These are phyloP conservation scores for Gila orcuttii DNA, from an alignment of 2,113 vertebrate species.

Conservation along the genomic window DNA sequence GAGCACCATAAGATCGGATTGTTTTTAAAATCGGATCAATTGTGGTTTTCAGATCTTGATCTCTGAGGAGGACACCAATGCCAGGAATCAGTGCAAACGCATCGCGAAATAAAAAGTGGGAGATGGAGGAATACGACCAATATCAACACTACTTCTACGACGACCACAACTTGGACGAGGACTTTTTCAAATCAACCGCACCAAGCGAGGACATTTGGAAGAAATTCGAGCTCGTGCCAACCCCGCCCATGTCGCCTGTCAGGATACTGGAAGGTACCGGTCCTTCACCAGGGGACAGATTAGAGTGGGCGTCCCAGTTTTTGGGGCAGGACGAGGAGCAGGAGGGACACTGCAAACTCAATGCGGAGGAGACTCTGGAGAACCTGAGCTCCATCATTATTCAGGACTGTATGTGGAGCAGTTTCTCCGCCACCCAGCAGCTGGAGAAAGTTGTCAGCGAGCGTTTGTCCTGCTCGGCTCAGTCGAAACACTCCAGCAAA, in stretches of 20 bases:
- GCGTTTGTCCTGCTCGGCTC: slow-evolving; percentile 73
- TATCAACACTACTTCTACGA: slow-evolving; percentile 95
- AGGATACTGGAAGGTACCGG: slow-evolving; percentile 72
- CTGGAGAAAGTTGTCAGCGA: slow-evolving; percentile 88
- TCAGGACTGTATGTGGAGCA: slow-evolving; percentile 97
- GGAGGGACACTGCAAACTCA: slow-evolving; percentile 76
- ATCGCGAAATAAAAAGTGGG: slow-evolving; percentile 74
- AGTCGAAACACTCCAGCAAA: slow-evolving; percentile 60
- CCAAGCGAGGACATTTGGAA: slow-evolving; percentile 98
- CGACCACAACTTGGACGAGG: slow-evolving; percentile 86
- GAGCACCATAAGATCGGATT: slow-evolving; percentile 11
- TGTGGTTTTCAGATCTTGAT: slow-evolving; percentile 24
- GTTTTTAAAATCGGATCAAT: neutral
- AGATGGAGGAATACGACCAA: slow-evolving; percentile 90
- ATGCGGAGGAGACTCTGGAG: slow-evolving; percentile 77
- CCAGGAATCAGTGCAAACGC: slow-evolving; percentile 72
- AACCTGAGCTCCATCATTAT: slow-evolving; percentile 91
- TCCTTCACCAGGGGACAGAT: slow-evolving; percentile 76
- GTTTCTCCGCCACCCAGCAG: slow-evolving; percentile 87
- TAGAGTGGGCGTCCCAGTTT: slow-evolving; percentile 82
- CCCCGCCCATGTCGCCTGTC: slow-evolving; percentile 85
- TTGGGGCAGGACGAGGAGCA: slow-evolving; percentile 85
- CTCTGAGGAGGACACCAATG: slow-evolving; percentile 58
- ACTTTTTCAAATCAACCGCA: slow-evolving; percentile 91
- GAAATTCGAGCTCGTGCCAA: slow-evolving; percentile 95